Base-by-base conservation (phyloP, 2,888 invertebrate genomes). In the Cheilosia impressa region DNA sequence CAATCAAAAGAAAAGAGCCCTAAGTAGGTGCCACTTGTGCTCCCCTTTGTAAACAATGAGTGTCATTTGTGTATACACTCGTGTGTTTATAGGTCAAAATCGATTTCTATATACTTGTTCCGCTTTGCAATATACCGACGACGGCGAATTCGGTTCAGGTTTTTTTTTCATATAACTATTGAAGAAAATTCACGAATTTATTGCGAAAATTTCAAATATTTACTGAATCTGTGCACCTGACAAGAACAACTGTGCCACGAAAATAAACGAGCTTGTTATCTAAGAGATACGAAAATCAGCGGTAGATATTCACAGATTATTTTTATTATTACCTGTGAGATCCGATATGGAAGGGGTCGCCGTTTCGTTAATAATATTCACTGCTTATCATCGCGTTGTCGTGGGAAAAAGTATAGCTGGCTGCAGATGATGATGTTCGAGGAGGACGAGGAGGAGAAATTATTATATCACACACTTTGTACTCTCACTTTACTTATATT, bases 1-100 rank as follows among this genome's bases (percentile, higher is more conserved):
- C 52, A 60, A 24, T 24, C 13, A 13, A 73, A 58, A 50, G 65
- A 66, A 75, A 75, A 75, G 81, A 81, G 55, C 80, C 78, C 38
- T 73, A 81, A 76, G 81, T 76, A 81, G 81, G 72, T 85, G 77
- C 76, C 81, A 81, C 85, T 85, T 85, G 85, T 68, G 85, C 68
- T 85, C 81, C 81, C 83, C 60, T 72, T 85, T 85, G 85, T 85
- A 85, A 85, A 85, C 85, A 85, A 81, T 77, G 81, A 85, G 81
- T 85, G 76, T 85, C 81, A 81, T 85, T 85, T 85, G 66, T 81
- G 85, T 85, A 81, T 85, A 85, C 77, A 81, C 85, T 81, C 72
- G 66, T 77, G 57, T 81, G 76, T 85, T 85, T 85, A 85, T 85
- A 81, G 85, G 85, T 85, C 85, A 85, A 85, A 85, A 85, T 85